Evolutionary conservation across 2,888 invertebrate species (phyloP).

Genomic region (Lithophane semibrunnea): DNA sequence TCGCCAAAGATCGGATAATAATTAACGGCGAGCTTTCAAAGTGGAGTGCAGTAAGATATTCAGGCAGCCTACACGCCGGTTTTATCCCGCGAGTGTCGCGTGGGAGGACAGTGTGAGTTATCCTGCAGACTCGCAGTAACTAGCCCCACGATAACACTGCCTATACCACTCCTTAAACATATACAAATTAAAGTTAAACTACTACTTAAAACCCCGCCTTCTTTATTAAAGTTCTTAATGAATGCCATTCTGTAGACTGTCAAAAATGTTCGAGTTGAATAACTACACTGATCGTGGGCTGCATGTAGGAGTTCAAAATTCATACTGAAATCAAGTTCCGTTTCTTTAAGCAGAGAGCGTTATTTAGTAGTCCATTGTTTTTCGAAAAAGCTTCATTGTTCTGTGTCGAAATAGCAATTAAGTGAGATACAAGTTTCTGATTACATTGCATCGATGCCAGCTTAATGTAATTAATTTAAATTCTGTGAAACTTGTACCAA

Average conservation of each 20-base stretch:
- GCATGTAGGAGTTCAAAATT: slow-evolving; percentile 82
- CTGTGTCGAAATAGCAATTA: slow-evolving; percentile 68
- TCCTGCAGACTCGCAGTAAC: slow-evolving; percentile 73
- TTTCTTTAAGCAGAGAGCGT: slow-evolving; percentile 75
- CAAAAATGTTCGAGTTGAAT: slow-evolving; percentile 72
- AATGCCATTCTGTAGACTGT: slow-evolving; percentile 73
- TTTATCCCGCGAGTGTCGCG: slow-evolving; percentile 69
- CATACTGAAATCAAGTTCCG: slow-evolving; percentile 78
- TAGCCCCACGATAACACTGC: slow-evolving; percentile 72
- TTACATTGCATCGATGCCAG: slow-evolving; percentile 38
- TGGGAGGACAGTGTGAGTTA: slow-evolving; percentile 81
- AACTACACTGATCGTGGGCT: slow-evolving; percentile 71
- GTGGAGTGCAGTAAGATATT: slow-evolving; percentile 64
- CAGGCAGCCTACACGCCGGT: slow-evolving; percentile 69
- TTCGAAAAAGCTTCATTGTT: slow-evolving; percentile 74
- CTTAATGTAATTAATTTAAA: slow-evolving; percentile 42
- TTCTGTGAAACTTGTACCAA: slow-evolving; percentile 9
- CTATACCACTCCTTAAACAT: slow-evolving; percentile 66
- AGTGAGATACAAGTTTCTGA: slow-evolving; percentile 53
- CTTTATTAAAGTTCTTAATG: slow-evolving; percentile 70
- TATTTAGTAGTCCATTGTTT: slow-evolving; percentile 80
- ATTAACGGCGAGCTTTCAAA: slow-evolving; percentile 66
- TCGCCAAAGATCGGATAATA: slow-evolving; percentile 58
- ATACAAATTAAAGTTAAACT: slow-evolving; percentile 70
- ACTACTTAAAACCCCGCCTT: slow-evolving; percentile 67